Base-by-base conservation (phyloP, 1,140 invertebrate species). In the Brachionus rotundiformis region DNA sequence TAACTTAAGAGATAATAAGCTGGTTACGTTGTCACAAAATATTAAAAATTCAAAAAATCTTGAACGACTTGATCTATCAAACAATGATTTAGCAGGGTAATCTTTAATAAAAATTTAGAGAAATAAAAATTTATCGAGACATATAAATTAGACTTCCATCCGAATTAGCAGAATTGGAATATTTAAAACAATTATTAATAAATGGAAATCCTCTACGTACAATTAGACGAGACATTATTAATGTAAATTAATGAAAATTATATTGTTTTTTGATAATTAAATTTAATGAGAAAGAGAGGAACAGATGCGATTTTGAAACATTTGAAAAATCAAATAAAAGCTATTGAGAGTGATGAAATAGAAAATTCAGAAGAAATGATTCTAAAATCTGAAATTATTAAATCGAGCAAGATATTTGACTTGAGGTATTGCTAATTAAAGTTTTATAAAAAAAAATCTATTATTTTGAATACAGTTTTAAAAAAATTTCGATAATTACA, bases 161-260 rank as follows among this genome's bases (percentile, higher is more conserved):
- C 84, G 91, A 91, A 31, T 85, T 96, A 23, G 91, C 93, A 1
- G 87, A 92, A 7, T 88, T 96, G 83, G 91, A 92, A 0, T 92
- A 94, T 86, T 87, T 96, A 44, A 94, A 94, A 83, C 92, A 92
- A 79, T 89, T 96, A 47, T 91, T 92, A 82, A 89, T 96, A 49
- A 93, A 95, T 71, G 95, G 94, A 0, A 96, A 96, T 89, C 92
- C 93, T 83, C 88, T 95, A 82, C 90, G 91, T 84, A 91, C 91
- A 25, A 91, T 94, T 41, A 88, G 93, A 73, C 89, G 91, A 65
- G 93, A 94, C 85, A 91, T 94, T 54, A 88, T 94, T 49, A 90
- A 92, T 76, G 84, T 85, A 80, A 76, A 19, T 0, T 41, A 6
- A 6, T 13, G 2, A 33, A 7, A 80, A 36, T 25, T 23, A 1